A percentile compares a stretch with the other conserved stretches of the same genome.
Evolutionary conservation across 2,888 invertebrate genomes (phyloP).

Genomic region (Nysson spinosus): DNA sequence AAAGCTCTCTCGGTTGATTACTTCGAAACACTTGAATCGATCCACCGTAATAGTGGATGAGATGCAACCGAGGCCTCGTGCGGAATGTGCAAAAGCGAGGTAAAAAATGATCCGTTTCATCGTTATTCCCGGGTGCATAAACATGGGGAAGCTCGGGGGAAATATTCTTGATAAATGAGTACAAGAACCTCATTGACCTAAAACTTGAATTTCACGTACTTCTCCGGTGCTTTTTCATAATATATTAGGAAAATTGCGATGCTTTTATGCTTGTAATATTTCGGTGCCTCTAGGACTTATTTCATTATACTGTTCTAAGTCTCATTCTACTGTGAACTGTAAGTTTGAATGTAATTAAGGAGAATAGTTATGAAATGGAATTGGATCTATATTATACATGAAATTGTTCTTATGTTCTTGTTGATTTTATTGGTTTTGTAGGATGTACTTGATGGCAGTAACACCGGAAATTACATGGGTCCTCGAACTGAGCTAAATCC

Average conservation of each 20-base stretch:
- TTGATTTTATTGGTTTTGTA: background rate
- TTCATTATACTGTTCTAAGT: no score
- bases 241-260: no score
- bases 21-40: slow-evolving; percentile 26
- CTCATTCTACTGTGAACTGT: no score
- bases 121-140: slow-evolving; percentile 3
- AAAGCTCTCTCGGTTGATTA: slow-evolving; percentile 16
- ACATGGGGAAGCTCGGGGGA: slow-evolving; percentile 3
- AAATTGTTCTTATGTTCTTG: background rate
- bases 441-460: background rate
- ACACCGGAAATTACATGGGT: slow-evolving; percentile 24
- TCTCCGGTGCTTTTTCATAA: no score
- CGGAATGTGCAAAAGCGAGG: slow-evolving; percentile 15
- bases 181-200: slow-evolving; percentile 1
- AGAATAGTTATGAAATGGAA: no score
- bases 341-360: no score
- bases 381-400: no score
- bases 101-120: slow-evolving; percentile 34
- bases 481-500: background rate
- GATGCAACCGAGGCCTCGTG: background rate
- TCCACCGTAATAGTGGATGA: slow-evolving; percentile 9
- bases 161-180: slow-evolving; percentile 1
- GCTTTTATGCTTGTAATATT: no score
- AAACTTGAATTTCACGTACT: background rate
- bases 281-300: no score